phyloP scores from a whole-genome alignment of 2,888 invertebrate genomes.

The Drosophila barbarae region DNA sequence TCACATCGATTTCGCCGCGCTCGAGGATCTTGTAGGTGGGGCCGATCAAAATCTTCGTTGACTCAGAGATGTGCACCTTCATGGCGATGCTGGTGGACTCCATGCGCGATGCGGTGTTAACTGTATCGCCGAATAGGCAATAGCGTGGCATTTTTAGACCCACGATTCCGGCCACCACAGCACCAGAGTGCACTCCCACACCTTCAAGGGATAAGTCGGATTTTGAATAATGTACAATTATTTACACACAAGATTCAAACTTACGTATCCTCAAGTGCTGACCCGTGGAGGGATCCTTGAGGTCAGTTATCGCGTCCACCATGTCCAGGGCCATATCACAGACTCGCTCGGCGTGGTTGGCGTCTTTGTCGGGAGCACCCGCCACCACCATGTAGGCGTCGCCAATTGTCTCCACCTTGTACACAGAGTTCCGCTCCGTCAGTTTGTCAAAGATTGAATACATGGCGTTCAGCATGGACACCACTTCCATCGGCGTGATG shows the following conservation, averaged over 20 bases:
- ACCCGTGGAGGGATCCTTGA: conserved; percentile 95
- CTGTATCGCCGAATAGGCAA: conserved; percentile 90
- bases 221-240: background rate
- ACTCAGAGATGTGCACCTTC: conserved; percentile 96
- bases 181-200: conserved; percentile 94
- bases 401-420: conserved; percentile 99
- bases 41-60: conserved; percentile 88
- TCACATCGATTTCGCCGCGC: conserved; percentile 92
- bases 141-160: conserved; percentile 93
- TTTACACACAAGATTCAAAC: conserved; percentile 5
- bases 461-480: conserved; percentile 98
- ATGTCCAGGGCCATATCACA: conserved; percentile 98
- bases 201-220: conserved; percentile 22
- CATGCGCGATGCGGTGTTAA: conserved; percentile 95
- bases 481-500: conserved; percentile 98
- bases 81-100: conserved; percentile 95
- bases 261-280: conserved; percentile 88
- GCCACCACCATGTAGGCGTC: conserved; percentile 99
- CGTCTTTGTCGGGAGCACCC: conserved; percentile 94
- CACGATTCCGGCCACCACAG: conserved; percentile 95
- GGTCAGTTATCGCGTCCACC: conserved; percentile 94
- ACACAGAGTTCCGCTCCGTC: conserved; percentile 94
- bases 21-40: conserved; percentile 87
- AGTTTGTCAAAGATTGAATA: conserved; percentile 97
- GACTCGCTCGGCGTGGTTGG: conserved; percentile 93